Conservation (phyloP, 2,113 vertebrate species). For the Myotis yumanensis region DNA sequence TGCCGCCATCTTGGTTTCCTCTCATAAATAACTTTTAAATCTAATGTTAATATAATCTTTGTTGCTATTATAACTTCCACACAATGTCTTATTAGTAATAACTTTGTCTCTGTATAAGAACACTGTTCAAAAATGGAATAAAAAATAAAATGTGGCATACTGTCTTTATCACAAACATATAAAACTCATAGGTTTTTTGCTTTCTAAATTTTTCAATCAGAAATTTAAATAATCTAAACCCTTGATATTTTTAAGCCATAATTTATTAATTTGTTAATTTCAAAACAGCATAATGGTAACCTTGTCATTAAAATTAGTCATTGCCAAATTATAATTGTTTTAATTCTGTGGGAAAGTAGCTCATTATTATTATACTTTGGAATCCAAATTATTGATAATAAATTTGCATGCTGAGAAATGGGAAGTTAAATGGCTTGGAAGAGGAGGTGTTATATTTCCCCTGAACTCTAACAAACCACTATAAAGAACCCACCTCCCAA, state of each 20-base stretch:
- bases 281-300: neutral
- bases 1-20: too few relatives aligned
- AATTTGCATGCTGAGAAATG: neutral
- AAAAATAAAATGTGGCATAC: constrained; percentile 25
- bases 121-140: neutral
- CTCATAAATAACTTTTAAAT: neutral
- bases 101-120: constrained; percentile 21
- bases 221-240: constrained; percentile 43
- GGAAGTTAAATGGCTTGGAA: neutral
- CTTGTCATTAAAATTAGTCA: neutral
- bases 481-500: neutral
- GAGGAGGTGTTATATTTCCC: neutral
- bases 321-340: constrained; percentile 3
- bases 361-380: neutral
- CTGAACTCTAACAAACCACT: neutral
- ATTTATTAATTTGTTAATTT: constrained; percentile 41
- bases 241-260: neutral
- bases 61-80: neutral
- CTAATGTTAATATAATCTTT: neutral
- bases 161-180: neutral
- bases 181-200: neutral
- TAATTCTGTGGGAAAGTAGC: neutral
- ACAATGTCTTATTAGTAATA: constrained; percentile 7
- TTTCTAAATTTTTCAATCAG: constrained; percentile 25
- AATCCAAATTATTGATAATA: neutral